phyloP scores from a whole-genome alignment of 2,113 vertebrate species.

The Spizaetus ornatus region DNA sequence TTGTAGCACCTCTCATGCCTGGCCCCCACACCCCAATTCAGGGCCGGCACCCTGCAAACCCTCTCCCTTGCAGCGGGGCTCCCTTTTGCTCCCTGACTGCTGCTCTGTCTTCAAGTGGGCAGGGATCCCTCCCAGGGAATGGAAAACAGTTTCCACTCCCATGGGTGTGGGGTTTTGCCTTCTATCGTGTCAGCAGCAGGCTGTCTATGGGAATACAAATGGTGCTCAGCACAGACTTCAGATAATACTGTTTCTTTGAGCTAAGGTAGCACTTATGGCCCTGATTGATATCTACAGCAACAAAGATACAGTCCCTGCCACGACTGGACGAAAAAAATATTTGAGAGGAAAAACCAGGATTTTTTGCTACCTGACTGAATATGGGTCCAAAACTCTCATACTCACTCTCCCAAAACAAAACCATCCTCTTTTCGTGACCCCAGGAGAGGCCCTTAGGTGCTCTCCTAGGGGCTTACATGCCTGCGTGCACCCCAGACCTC shows the following conservation, averaged over 20 bases:
- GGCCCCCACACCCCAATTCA: accelerated
- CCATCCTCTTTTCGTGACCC: not conserved
- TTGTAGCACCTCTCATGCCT: accelerated
- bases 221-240: not conserved
- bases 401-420: not conserved
- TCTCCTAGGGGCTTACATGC: accelerated
- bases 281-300: not conserved
- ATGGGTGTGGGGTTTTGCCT: not conserved
- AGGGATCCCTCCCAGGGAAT: not conserved
- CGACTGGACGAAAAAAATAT: not conserved
- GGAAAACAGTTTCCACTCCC: not conserved
- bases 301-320: not conserved
- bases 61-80: not conserved
- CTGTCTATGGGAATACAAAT: not conserved
- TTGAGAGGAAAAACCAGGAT: not conserved
- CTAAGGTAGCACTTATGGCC: not conserved
- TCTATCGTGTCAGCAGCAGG: not conserved
- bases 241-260: not conserved
- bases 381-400: not conserved
- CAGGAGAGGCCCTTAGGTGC: not conserved
- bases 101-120: not conserved
- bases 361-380: not conserved
- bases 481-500: accelerated
- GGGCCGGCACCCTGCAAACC: not conserved
- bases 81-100: not conserved